A percentile compares a stretch with the other conserved stretches of the same genome.
These are phyloP conservation scores for Pachyseris speciosa DNA, from an alignment of 64 coral and sea anemone species.

Conservation along the genomic window DNA sequence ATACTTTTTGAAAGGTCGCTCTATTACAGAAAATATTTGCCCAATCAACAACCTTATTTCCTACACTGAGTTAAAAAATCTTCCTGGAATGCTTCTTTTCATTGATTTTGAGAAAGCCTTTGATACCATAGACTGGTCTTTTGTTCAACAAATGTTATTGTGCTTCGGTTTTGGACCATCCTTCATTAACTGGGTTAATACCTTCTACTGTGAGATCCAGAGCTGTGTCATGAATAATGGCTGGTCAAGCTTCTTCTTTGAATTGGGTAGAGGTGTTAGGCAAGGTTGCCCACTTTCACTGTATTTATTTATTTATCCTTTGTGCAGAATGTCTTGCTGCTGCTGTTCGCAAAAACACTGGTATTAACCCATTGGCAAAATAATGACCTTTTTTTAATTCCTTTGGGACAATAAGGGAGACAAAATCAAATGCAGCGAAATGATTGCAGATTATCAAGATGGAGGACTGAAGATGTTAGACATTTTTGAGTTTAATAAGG, in stretches of 20 bases:
- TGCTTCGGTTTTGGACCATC: constrained; percentile 46
- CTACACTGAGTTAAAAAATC: too few relatives aligned
- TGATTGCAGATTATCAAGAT: constrained; percentile 2
- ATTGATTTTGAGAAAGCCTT: too few relatives aligned
- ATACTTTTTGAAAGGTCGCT: too few relatives aligned
- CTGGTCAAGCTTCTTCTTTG: background rate
- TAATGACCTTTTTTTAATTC: background rate
- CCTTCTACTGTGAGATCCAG: constrained; percentile 5
- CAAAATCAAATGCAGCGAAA: background rate
- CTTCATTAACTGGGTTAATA: constrained; percentile 43
- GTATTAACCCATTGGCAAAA: background rate
- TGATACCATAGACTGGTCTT: too few relatives aligned
- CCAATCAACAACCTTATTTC: too few relatives aligned
- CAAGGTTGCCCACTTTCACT: too few relatives aligned
- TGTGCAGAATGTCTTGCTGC: background rate
- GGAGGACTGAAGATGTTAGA: background rate
- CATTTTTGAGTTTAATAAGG: background rate
- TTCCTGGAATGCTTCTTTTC: too few relatives aligned
- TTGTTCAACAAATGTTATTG: too few relatives aligned
- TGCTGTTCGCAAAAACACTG: background rate
- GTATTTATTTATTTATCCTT: background rate
- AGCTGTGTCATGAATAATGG: constrained; percentile 23
- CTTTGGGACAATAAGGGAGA: constrained; percentile 1
- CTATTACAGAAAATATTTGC: too few relatives aligned
- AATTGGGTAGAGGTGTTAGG: background rate